Evolutionary conservation across 2,888 invertebrate genomes (phyloP), one percentile per base, ranked within the genome.

Genomic region (Saturnia japonica): DNA sequence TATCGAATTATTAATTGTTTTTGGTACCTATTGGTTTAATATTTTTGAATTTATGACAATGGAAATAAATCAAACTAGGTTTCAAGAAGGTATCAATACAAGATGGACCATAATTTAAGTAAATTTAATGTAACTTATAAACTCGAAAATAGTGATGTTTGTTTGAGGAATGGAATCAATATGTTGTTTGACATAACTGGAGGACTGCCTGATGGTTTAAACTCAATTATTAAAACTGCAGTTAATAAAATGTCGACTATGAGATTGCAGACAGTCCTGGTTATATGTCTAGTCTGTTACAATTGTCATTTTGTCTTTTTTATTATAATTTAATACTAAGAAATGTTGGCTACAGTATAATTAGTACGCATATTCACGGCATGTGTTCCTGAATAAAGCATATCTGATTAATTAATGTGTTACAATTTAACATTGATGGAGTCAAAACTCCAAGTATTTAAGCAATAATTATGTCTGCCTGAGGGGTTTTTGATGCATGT

Each of bases 221-320:
- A 70, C 11, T 57, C 34, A 43, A 22, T 42, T 51, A 43, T 43
- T 67, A 70, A 73, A 78, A 78, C 78, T 77, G 72, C 74, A 72
- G 74, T 73, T 76, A 74, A 74, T 57, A 64, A 34, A 72, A 77
- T 74, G 72, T 77, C 78, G 84, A 77, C 82, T 78, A 83, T 84
- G 78, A 84, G 82, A 84, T 81, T 80, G 85, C 90, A 87, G 90
- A 91, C 86, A 76, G 85, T 86, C 86, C 85, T 84, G 78, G n/a
- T 80, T 79, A 82, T 79, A 82, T 80, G 85, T 87, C 91, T 91
- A 91, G 91, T 91, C 91, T 89, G 90, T 89, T 86, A 83, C 79
- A 75, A 85, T 85, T 86, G 85, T 89, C 88, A 87, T 87, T 86
- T 81, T 79, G 79, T 81, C 77, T 83, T 84, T 88, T 89, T 89